phyloP scores from a whole-genome alignment of 2,888 invertebrate species.

The Auanema freiburgensis region DNA sequence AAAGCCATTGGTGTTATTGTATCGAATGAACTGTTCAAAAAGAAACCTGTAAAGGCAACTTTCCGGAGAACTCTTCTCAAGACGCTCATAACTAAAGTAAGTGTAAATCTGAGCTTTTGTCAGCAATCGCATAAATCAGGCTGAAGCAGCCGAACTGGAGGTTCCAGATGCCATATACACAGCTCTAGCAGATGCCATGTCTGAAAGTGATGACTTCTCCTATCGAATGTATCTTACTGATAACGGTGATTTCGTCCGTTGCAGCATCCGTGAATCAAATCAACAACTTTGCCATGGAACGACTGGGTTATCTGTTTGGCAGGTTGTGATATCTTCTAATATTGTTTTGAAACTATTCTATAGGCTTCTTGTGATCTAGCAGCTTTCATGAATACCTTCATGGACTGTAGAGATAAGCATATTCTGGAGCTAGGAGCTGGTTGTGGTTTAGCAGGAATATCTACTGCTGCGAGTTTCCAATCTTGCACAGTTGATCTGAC shows the following conservation, averaged over 20 bases:
- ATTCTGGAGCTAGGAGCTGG: constrained; percentile 55
- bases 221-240: constrained; percentile 25
- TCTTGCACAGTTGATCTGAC: constrained; percentile 31
- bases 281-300: constrained; percentile 54
- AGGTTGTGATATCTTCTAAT: constrained; percentile 21
- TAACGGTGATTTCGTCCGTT: constrained; percentile 14
- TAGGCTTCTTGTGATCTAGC: constrained; percentile 40
- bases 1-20: constrained; percentile 15
- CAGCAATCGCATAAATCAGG: not conserved
- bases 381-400: constrained; percentile 20
- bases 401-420: constrained; percentile 19
- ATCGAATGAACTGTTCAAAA: constrained; percentile 15
- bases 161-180: constrained; percentile 29
- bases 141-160: constrained; percentile 4
- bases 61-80: constrained; percentile 29
- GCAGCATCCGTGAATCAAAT: constrained; percentile 38
- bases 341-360: not conserved
- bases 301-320: constrained; percentile 56
- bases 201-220: constrained; percentile 17
- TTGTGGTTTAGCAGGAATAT: constrained; percentile 48
- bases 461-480: constrained; percentile 19
- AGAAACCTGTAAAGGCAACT: constrained; percentile 22
- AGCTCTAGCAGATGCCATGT: constrained; percentile 24
- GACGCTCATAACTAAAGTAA: constrained; percentile 18
- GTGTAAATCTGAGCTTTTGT: not conserved